Evolutionary conservation across 2,113 vertebrate species (phyloP).

Genomic region (Hippocampus barbouri): DNA sequence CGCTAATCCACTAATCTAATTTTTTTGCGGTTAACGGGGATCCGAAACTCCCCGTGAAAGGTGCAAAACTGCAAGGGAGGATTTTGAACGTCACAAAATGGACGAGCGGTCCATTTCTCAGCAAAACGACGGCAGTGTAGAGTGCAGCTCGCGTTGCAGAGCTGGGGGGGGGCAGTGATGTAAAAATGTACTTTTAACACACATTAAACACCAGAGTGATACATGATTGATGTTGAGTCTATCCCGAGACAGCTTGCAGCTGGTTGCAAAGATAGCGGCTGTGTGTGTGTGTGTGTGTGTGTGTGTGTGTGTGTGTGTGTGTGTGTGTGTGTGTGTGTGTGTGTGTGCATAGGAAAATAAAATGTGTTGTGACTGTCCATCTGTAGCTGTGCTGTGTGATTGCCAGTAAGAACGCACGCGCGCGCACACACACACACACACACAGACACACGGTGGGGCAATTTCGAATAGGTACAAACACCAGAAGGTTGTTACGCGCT

Average conservation of each 20-base stretch:
- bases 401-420: constrained; percentile 3
- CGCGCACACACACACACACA: constrained; percentile 13
- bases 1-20: too few relatives aligned
- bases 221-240: constrained; percentile 25
- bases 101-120: background rate
- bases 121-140: background rate
- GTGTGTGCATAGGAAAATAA: background rate
- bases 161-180: background rate
- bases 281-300: constrained; percentile 1
- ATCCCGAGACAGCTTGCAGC: constrained; percentile 32
- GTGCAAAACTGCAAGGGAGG: too few relatives aligned
- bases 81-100: background rate
- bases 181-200: constrained; percentile 13
- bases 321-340: background rate
- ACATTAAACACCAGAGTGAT: background rate
- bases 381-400: background rate
- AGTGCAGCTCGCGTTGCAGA: constrained; percentile 12
- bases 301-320: constrained; percentile 1
- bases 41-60: too few relatives aligned
- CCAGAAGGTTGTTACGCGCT: background rate
- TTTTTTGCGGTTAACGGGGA: too few relatives aligned
- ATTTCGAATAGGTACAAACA: constrained; percentile 4
- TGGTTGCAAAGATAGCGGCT: constrained; percentile 16
- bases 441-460: background rate
- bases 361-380: constrained; percentile 16